These are phyloP conservation scores for Origma solitaria DNA, from an alignment of 2,113 vertebrate genomes.

Conservation along the genomic window DNA sequence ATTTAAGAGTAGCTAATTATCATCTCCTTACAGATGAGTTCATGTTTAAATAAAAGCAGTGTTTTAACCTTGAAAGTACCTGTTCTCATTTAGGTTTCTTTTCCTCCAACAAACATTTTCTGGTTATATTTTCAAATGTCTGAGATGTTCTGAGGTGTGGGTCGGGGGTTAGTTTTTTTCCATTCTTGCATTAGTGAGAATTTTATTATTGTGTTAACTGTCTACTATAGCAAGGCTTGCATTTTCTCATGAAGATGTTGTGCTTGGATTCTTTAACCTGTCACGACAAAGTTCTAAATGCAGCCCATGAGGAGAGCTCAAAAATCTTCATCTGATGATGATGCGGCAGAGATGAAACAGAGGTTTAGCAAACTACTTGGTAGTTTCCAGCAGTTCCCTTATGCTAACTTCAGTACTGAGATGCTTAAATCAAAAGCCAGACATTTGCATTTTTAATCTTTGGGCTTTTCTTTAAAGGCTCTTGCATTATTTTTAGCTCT, in stretches of 20 bases:
- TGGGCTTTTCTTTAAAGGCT: background rate
- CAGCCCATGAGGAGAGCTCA: background rate
- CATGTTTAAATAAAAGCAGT: background rate
- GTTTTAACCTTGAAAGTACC: background rate
- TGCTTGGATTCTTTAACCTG: background rate
- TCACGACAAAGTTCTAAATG: background rate
- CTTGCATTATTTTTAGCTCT: background rate
- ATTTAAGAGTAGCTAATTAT: background rate
- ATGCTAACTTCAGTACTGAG: background rate
- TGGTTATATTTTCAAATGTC: background rate
- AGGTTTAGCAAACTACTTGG: background rate
- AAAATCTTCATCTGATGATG: background rate
- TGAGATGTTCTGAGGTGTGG: background rate
- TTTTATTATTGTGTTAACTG: background rate
- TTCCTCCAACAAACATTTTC: background rate
- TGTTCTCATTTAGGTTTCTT: background rate
- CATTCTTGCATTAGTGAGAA: background rate
- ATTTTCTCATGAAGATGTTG: background rate
- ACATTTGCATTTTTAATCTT: constrained; percentile 16
- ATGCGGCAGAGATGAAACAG: background rate
- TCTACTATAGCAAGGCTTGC: background rate
- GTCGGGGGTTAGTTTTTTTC: background rate
- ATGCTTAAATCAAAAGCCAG: background rate
- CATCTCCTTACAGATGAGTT: background rate
- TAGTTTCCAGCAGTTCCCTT: background rate